Evolutionary conservation across 1,140 invertebrate genomes (phyloP).

Genomic region (Rhizoglyphus robini): DNA sequence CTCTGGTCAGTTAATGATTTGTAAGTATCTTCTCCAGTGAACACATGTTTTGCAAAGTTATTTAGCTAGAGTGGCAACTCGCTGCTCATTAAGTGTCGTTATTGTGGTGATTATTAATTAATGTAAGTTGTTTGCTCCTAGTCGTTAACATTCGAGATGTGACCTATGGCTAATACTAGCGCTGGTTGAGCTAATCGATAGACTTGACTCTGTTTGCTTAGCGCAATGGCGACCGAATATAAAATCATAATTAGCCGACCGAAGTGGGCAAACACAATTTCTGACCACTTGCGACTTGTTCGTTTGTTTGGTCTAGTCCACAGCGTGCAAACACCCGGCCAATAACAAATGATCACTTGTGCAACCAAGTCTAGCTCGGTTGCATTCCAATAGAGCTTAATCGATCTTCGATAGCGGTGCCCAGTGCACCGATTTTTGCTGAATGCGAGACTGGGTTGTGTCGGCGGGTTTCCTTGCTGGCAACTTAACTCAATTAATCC

Average conservation of each 20-base stretch:
- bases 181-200: not conserved
- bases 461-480: no score
- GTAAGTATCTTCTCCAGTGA: no score
- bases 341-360: not conserved
- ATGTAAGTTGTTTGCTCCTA: not conserved
- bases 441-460: no score
- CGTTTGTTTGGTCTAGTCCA: no score
- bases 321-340: not conserved
- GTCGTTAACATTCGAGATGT: not conserved
- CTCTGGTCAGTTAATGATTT: no score
- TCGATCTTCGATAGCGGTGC: no score
- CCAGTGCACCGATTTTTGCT: no score
- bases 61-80: no score
- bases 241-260: not conserved
- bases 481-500: constrained; percentile 6
- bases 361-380: not conserved
- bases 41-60: no score
- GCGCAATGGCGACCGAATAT: not conserved
- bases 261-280: no score
- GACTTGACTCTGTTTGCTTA: not conserved
- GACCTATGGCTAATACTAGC: not conserved
- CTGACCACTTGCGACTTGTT: no score
- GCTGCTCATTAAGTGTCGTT: no score
- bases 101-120: not conserved
- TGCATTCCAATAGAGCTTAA: not conserved